Evolutionary conservation across 2,797 vertebrate genomes (phyloP).

Genomic region (Myotis planiceps): DNA sequence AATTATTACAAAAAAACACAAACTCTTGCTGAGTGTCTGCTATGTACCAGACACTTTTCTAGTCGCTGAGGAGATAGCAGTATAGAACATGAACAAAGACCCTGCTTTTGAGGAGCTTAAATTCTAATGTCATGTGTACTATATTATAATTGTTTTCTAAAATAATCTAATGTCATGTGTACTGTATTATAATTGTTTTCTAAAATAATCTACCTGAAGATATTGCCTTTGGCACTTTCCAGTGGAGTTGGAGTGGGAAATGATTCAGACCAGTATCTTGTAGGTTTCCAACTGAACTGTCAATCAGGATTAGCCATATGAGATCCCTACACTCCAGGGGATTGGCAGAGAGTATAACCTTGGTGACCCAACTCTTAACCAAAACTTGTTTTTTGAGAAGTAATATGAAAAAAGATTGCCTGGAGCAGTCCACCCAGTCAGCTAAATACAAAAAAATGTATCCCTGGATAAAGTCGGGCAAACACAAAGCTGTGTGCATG

Average conservation of each 20-base stretch:
- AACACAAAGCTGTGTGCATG: slow-evolving; percentile 8
- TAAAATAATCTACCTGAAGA: background rate
- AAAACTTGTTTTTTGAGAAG: slow-evolving; percentile 19
- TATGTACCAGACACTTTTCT: background rate
- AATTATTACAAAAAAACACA: background rate
- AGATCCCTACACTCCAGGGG: background rate
- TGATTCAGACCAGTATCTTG: background rate
- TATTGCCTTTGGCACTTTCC: background rate
- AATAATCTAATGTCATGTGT: background rate
- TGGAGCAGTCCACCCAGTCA: background rate
- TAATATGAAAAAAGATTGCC: background rate
- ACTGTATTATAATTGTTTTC: background rate
- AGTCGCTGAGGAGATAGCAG: background rate
- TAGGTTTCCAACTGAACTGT: background rate
- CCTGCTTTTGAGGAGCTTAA: background rate
- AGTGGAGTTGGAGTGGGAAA: background rate
- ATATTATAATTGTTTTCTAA: background rate
- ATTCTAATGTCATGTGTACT: background rate
- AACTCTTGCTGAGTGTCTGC: background rate
- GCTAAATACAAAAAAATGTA: background rate
- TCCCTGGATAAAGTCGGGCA: background rate
- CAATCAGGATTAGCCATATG: background rate
- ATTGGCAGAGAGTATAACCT: background rate
- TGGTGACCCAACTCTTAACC: background rate
- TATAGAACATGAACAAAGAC: background rate